Base-by-base conservation (phyloP, 1,140 invertebrate species). In the Megalonaias nervosa region DNA sequence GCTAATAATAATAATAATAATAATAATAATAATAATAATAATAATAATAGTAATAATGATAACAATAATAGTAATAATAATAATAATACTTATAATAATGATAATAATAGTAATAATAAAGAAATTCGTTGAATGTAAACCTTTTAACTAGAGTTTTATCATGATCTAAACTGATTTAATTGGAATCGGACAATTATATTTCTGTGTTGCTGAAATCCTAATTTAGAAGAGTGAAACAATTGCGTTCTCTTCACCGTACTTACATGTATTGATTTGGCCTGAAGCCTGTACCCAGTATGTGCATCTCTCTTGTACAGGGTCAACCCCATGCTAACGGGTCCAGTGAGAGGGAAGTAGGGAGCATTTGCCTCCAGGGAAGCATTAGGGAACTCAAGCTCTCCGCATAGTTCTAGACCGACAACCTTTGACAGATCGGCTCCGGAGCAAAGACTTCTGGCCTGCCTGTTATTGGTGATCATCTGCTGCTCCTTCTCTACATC, bases 341-440 rank as follows among this genome's bases (percentile, higher is more conserved):
- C 96, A 69, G 94, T 96, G 64, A 97, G 90, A n/a, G 96, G 83
- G 81, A 97, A 95, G 81, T 95, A 94, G 12, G 95, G 94, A 1
- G 94, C 84, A 23, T 85, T 82, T 48, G 26, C 76, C 21, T 85
- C 74, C 26, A 84, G 73, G 1, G 94, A 94, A 67, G 94, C 92
- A 85, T 95, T 95, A 0, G 94, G 94, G 84, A 95, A 94, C 86
- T 94, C 90, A 85, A 96, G 94, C 75, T 95, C 93, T 6, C 93
- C 93, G 86, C 97, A 98, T 26, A 97, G 86, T 92, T 96, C 95
- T 6, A 97, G 91, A 9, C 96, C 97, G 38, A 97, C 92, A 0
- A 95, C 92, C 75, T 86, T 85, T 0, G 81, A 77, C 13, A 91
- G 60, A 16, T 70, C 70, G 4, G 82, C 69, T 12, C 88, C 84